Conservation (phyloP, 2,888 invertebrate genomes). For the Brachynemurus nebulosus region DNA sequence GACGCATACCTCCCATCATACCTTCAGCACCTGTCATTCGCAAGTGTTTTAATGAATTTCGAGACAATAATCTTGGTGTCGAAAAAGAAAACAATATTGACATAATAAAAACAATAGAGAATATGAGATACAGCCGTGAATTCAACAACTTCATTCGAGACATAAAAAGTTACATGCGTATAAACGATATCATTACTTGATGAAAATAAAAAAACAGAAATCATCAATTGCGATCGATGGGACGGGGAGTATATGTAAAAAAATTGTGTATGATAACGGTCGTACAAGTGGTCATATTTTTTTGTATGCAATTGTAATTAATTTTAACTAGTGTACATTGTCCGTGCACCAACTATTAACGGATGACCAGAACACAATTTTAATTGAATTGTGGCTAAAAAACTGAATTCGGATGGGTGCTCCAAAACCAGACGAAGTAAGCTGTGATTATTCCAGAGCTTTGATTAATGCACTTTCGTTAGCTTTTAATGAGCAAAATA, state of each 20-base stretch:
- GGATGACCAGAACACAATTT: not conserved
- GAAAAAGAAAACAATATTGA: not conserved
- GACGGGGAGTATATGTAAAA: not conserved
- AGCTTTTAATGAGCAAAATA: conserved; percentile 1
- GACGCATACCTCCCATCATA: not conserved
- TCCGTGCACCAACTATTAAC: not conserved
- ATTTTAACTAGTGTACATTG: not conserved
- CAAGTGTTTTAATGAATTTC: not conserved
- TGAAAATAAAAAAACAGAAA: not conserved
- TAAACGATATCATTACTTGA: not conserved
- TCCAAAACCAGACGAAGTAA: not conserved
- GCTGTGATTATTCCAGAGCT: not conserved
- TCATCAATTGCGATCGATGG: not conserved
- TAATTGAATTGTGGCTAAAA: not conserved
- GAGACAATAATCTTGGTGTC: not conserved
- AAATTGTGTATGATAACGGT: not conserved
- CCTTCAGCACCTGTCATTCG: not conserved
- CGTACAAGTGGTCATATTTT: not conserved
- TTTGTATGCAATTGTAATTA: not conserved
- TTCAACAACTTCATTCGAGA: no score
- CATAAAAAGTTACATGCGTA: not conserved
- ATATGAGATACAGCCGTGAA: no score
- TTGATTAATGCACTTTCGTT: not conserved
- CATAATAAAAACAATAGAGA: not conserved
- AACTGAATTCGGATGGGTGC: not conserved